These are phyloP conservation scores for Pachycephala philippinensis DNA, from an alignment of 2,113 vertebrate species.

Conservation along the genomic window DNA sequence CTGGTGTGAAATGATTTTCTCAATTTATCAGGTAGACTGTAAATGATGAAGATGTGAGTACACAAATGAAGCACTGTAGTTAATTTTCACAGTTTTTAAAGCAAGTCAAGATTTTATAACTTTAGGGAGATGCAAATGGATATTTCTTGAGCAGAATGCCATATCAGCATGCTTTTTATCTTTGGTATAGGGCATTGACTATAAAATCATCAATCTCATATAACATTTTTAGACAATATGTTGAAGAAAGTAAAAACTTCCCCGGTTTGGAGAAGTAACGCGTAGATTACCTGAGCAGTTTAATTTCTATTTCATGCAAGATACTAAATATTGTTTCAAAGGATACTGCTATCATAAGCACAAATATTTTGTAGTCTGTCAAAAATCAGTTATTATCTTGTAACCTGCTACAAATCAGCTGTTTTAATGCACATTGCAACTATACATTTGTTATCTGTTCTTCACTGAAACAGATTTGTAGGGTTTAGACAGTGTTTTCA, in stretches of 20 bases:
- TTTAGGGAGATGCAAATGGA: neutral
- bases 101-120: neutral
- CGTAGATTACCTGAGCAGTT: neutral
- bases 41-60: neutral
- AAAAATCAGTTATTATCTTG: neutral
- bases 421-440: neutral
- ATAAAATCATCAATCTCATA: neutral
- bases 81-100: conserved; percentile 4
- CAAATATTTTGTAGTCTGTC: neutral
- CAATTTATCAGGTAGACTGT: neutral
- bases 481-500: neutral
- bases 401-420: neutral
- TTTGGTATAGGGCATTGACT: neutral
- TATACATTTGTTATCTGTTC: neutral
- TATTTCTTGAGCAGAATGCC: neutral
- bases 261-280: neutral
- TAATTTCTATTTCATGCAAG: neutral
- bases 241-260: neutral
- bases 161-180: neutral
- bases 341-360: neutral
- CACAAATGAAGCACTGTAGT: neutral
- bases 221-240: neutral
- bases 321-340: neutral
- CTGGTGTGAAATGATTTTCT: neutral
- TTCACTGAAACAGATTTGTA: neutral